Base-by-base conservation (phyloP, 1,140 invertebrate species). In the Bombus turneri region DNA sequence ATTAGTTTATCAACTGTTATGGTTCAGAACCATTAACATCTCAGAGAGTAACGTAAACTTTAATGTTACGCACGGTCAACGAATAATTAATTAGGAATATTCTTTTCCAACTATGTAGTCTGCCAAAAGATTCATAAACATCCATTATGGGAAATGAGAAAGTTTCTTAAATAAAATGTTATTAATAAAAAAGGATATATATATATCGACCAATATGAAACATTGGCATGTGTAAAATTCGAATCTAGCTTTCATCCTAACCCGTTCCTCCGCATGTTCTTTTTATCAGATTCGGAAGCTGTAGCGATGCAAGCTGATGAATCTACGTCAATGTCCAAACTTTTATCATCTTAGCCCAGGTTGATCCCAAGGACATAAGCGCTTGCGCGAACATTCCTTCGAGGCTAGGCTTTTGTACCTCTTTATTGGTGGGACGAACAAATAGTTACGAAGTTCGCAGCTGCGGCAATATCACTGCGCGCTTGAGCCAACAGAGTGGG, bases 391-490 rank as follows among this genome's bases (percentile, higher is more conserved):
- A 53, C 31, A 18, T 59, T 18, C 22, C 75, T 34, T 64, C 41
- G 25, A 15, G 57, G 69, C 41, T 79, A 83, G 66, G 79, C 71
- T 83, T 86, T 86, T 85, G 72, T 87, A 85, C 47, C 85, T 76
- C 68, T 82, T 90, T 90, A 91, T 91, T 88, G 90, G 83, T 79
- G 78, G 73, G 69, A 77, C 73, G 85, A 86, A 88, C 83, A 78
- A 59, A 85, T 34, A 57, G 66, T 64, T 73, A 64, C 41, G 25
- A 73, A 43, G 43, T 80, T 81, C 64, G 77, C 83, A 86, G 83
- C 81, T 91, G 85, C 87, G 85, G 86, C 87, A 86, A 82, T 90
- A 88, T 92, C 87, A 90, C 86, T 91, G 87, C 89, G 90, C 87
- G 86, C 34, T 83, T 71, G 83, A 62, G 34, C 75, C 72, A 15